phyloP scores from a whole-genome alignment of 2,888 invertebrate species.

The Dyspetes luteomarginatus region DNA sequence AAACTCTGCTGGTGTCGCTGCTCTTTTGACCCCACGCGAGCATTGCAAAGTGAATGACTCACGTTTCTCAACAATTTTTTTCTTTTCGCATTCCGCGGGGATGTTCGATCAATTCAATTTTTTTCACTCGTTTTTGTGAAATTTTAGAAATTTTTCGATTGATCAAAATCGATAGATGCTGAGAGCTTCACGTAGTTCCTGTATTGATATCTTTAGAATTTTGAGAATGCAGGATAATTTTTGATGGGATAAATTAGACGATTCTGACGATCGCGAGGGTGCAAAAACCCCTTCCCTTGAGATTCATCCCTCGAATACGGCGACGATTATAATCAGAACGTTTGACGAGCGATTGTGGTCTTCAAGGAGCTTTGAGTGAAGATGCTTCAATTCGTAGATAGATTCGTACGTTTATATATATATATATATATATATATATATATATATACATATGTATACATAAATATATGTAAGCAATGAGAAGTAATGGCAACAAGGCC shows the following conservation, averaged over 20 bases:
- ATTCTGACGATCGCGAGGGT: not conserved
- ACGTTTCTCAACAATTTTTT: not conserved
- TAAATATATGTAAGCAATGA: too few species aligned
- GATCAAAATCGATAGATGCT: not conserved
- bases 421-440: too few species aligned
- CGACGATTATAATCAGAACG: slow-evolving; percentile 60
- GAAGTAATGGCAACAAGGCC: too few species aligned
- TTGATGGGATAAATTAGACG: slow-evolving; percentile 16
- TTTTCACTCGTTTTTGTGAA: not conserved
- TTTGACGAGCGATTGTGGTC: slow-evolving; percentile 59
- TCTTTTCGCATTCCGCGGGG: not conserved
- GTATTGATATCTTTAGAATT: not conserved
- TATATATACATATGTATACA: too few species aligned
- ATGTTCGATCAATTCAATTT: not conserved
- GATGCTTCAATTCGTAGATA: not conserved
- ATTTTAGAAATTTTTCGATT: not conserved
- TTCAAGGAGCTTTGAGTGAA: slow-evolving; percentile 1
- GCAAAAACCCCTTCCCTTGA: not conserved
- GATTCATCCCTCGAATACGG: slow-evolving; percentile 28
- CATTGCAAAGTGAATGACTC: slow-evolving; percentile 29
- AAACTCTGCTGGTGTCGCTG: not conserved
- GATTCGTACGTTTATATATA: not conserved
- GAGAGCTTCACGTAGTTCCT: not conserved
- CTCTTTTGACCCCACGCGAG: not conserved
- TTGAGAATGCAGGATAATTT: slow-evolving; percentile 53